Conservation (phyloP, 2,797 vertebrate genomes). For the Danio kyathit region DNA sequence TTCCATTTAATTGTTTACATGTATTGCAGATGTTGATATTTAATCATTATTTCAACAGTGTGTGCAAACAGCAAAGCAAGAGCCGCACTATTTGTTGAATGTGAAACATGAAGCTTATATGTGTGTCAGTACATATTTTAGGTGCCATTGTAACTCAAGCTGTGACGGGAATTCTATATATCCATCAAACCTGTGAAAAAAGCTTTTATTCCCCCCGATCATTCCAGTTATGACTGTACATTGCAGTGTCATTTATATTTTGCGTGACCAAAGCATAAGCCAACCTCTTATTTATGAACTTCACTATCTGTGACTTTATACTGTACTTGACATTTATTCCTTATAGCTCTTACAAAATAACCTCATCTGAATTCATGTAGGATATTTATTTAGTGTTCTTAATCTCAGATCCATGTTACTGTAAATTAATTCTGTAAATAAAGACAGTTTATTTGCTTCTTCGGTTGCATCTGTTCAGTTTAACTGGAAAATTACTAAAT, state of each 20-base stretch:
- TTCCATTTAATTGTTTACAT: slow-evolving; percentile 21
- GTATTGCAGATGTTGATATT: not conserved
- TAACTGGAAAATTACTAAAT: not conserved
- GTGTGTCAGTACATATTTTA: not conserved
- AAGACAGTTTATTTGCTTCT: slow-evolving; percentile 46
- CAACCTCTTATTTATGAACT: slow-evolving; percentile 40
- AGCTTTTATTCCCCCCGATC: not conserved
- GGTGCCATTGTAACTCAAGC: slow-evolving; percentile 37
- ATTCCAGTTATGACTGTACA: not conserved
- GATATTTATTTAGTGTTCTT: slow-evolving; percentile 36
- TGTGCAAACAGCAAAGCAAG: not conserved
- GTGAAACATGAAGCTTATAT: not conserved
- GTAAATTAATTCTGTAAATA: slow-evolving; percentile 66
- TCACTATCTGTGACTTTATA: slow-evolving; percentile 5
- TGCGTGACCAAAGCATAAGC: slow-evolving; percentile 25
- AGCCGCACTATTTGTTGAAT: not conserved
- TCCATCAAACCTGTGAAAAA: not conserved
- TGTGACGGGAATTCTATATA: slow-evolving; percentile 25
- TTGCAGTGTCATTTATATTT: not conserved
- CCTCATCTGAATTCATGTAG: slow-evolving; percentile 22
- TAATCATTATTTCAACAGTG: not conserved
- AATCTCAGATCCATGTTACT: slow-evolving; percentile 44
- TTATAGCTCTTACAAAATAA: slow-evolving; percentile 18
- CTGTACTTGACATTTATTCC: slow-evolving; percentile 6
- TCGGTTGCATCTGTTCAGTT: not conserved